Evolutionary conservation across 2,888 invertebrate genomes (phyloP), one percentile per base, ranked within the genome.

Genomic region (Noctua fimbriata): DNA sequence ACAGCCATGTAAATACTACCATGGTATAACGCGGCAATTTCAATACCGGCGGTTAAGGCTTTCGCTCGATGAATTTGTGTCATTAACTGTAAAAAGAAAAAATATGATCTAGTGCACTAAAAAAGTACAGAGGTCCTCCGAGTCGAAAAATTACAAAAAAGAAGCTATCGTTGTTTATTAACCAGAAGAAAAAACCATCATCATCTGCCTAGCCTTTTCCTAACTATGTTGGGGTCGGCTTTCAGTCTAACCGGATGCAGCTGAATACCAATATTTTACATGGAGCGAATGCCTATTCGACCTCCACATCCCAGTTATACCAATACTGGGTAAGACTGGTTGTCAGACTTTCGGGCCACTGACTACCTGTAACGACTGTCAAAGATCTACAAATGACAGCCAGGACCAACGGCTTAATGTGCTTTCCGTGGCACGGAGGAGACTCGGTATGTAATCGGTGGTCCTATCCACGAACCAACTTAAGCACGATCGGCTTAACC

Each of bases 1-100:
- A 95, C 86, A 2, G 92, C 92, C 49, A 90, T 91, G 87, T 93
- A 94, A 65, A 92, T 86, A 21, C 92, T 92, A 44, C 95, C 95
- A 67, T 95, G 86, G 79, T 93, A 95, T n/a, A 94, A 81, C 18
- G 91, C 88, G 24, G 88, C 87, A 7, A 91, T 78, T 69, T 90
- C 88, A 24, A 94, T 58, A 10, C 95, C 95, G 18, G n/a, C 18
- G 79, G 79, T 71, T 89, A 79, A 49, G 92, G 52, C 5, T 71
- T 65, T 41, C 91, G 93, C 16, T 47, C 60, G 12, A 84, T 70
- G 12, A 58, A 82, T 58, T 52, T 83, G 36, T 28, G 86, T 78
- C 71, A 89, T 82, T 12, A 91, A 81, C 92, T 94, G 91, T 47
- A 92, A 92, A 47, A 49, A 36, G n/a, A 36, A 47, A 55, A 32